Conservation (phyloP, 2,797 vertebrate species). For the Trachurus trachurus region DNA sequence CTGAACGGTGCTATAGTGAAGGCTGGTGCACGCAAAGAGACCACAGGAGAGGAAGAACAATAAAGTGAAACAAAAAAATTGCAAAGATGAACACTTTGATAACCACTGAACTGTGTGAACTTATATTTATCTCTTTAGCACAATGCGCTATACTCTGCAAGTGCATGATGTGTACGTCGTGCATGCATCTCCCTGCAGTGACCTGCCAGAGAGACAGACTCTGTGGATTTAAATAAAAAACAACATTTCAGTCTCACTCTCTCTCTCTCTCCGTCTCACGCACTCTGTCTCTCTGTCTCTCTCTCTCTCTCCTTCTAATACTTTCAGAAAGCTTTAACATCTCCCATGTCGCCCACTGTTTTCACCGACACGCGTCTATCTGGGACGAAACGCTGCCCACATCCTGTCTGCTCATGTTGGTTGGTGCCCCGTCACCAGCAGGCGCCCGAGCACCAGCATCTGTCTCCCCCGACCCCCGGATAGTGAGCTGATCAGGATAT, state of each 20-base stretch:
- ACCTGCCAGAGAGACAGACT: not conserved
- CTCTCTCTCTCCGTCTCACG: constrained; percentile 17
- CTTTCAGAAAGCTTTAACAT: constrained; percentile 81
- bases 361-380: constrained; percentile 81
- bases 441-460: constrained; percentile 59
- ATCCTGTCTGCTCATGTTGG: constrained; percentile 78
- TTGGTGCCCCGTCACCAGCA: constrained; percentile 67
- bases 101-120: not conserved
- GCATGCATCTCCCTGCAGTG: not conserved
- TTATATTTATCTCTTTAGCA: not conserved
- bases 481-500: constrained; percentile 62
- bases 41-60: constrained; percentile 7
- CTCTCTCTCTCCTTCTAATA: constrained; percentile 37
- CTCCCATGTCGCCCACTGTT: constrained; percentile 68
- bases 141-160: no score
- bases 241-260: not conserved
- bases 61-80: not conserved
- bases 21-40: not conserved
- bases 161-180: not conserved
- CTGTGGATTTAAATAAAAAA: constrained; percentile 17
- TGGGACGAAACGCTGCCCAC: constrained; percentile 67
- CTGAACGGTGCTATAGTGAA: not conserved
- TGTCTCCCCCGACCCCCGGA: constrained; percentile 55
- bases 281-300: not conserved
- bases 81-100: not conserved